Conservation (phyloP, 2,888 invertebrate species). For the Teleiodes luculella region DNA sequence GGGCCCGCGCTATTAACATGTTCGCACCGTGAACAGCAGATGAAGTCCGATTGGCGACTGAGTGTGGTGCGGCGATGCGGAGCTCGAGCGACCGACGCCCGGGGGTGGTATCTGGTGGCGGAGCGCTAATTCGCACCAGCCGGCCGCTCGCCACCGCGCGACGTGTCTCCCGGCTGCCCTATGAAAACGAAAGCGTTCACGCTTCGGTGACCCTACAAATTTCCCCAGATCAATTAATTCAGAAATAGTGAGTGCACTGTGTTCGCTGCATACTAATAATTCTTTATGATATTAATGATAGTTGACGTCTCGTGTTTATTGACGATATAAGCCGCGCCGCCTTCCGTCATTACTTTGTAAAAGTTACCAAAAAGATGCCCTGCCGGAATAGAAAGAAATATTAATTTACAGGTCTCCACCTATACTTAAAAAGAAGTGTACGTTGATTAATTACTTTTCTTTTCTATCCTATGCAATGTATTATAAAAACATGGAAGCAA, state of each 20-base stretch:
- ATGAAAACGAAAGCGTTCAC: constrained; percentile 74
- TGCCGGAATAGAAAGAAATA: too few relatives aligned
- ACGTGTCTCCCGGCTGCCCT: constrained; percentile 50
- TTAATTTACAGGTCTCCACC: too few relatives aligned
- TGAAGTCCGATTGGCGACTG: constrained; percentile 62
- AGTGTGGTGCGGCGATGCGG: constrained; percentile 22
- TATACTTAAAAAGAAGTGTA: too few relatives aligned
- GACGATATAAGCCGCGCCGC: constrained; percentile 35
- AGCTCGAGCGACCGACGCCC: constrained; percentile 21
- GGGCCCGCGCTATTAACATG: constrained; percentile 54
- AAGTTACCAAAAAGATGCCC: neutral
- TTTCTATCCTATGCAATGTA: too few relatives aligned
- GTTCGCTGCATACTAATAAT: constrained; percentile 35
- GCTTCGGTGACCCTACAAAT: constrained; percentile 59
- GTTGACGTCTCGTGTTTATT: constrained; percentile 42
- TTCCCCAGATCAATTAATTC: constrained; percentile 67
- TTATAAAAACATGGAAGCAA: too few relatives aligned
- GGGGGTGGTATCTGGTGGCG: constrained; percentile 32
- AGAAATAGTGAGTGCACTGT: constrained; percentile 47
- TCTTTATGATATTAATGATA: constrained; percentile 42
- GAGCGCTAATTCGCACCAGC: constrained; percentile 27
- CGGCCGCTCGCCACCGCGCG: constrained; percentile 21
- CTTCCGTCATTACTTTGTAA: constrained; percentile 45
- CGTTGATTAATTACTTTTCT: too few relatives aligned
- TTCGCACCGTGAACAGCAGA: constrained; percentile 52